Percentiles rank a stretch among this genome's conserved stretches.
These are phyloP conservation scores for Plagodis pulveraria DNA, from an alignment of 2,888 invertebrate species.

Conservation along the genomic window DNA sequence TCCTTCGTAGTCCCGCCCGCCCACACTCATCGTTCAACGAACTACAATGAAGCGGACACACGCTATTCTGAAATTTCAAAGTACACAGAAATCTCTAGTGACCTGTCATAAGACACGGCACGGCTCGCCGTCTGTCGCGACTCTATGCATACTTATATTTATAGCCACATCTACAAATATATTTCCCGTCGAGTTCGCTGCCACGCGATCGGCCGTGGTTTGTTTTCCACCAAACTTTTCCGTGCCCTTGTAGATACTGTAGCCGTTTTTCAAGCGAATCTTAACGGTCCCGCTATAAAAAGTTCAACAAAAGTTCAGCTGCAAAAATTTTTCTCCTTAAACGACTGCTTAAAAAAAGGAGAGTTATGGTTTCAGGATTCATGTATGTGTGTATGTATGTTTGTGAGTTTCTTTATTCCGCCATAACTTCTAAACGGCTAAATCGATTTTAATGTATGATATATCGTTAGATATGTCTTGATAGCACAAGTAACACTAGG, in stretches of 20 bases:
- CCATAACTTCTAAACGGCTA: no score
- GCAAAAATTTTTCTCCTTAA: no score
- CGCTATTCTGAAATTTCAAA: slow-evolving; percentile 28
- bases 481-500: no score
- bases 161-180: slow-evolving; percentile 40
- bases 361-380: no score
- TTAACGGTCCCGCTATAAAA: slow-evolving; percentile 9
- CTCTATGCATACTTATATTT: slow-evolving; percentile 53
- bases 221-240: slow-evolving; percentile 27
- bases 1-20: neutral
- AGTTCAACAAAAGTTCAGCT: slow-evolving; percentile 15
- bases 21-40: slow-evolving; percentile 3
- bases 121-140: slow-evolving; percentile 36
- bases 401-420: no score
- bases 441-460: no score
- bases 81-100: slow-evolving; percentile 34
- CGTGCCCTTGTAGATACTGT: slow-evolving; percentile 25
- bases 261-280: slow-evolving; percentile 27
- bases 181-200: slow-evolving; percentile 11
- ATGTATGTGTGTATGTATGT: no score
- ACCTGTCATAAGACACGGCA: slow-evolving; percentile 43
- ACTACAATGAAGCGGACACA: slow-evolving; percentile 6
- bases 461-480: no score
- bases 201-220: slow-evolving; percentile 14
- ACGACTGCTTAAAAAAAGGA: no score